Evolutionary conservation across 2,888 invertebrate species (phyloP).

Genomic region (Aspidapion aeneum): DNA sequence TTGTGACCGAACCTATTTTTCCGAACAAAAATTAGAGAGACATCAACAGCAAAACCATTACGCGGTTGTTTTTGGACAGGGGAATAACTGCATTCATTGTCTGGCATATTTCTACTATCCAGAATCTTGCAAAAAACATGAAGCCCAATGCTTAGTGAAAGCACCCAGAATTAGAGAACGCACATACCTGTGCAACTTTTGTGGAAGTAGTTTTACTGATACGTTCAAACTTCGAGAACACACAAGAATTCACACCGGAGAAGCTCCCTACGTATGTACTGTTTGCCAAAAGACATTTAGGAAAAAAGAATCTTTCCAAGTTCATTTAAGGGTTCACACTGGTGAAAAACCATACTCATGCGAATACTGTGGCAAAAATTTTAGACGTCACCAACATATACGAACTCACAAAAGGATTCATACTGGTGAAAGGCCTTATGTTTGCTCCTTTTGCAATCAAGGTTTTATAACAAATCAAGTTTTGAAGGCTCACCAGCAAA

Average conservation of each 20-base stretch:
- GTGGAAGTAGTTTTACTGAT: constrained; percentile 37
- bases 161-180: constrained; percentile 20
- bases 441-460: constrained; percentile 37
- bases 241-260: constrained; percentile 47
- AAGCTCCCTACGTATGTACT: constrained; percentile 46
- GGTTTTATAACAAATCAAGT: constrained; percentile 40
- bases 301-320: constrained; percentile 33
- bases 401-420: constrained; percentile 37
- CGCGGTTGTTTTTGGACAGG: constrained; percentile 45
- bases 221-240: constrained; percentile 31
- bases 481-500: not conserved
- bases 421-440: constrained; percentile 39
- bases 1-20: constrained; percentile 52
- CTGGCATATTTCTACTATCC: constrained; percentile 37
- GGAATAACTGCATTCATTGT: constrained; percentile 43
- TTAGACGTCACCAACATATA: constrained; percentile 36
- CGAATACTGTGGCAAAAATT: constrained; percentile 43
- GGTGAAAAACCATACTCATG: constrained; percentile 43
- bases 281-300: constrained; percentile 52
- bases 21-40: constrained; percentile 37
- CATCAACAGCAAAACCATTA: constrained; percentile 47
- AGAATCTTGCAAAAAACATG: constrained; percentile 48
- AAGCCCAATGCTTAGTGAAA: constrained; percentile 39
- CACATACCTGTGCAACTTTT: constrained; percentile 36
- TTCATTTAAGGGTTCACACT: constrained; percentile 41